Evolutionary conservation across 2,888 invertebrate genomes (phyloP).

Genomic region (Perizoma flavofasciatum): DNA sequence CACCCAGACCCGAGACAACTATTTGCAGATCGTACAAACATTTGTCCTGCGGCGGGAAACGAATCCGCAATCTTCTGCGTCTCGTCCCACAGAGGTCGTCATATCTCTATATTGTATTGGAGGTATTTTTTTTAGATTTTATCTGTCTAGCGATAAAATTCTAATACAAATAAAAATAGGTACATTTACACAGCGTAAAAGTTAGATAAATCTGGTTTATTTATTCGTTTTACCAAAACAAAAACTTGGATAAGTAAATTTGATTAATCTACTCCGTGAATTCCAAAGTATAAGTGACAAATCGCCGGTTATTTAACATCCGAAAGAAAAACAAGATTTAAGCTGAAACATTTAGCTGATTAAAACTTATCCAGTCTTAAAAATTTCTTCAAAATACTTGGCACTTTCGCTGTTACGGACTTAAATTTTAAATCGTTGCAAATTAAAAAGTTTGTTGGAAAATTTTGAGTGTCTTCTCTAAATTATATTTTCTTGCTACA

Average conservation of each 20-base stretch:
- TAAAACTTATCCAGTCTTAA: constrained; percentile 39
- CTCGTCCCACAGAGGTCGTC: too few relatives aligned
- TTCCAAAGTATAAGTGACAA: constrained; percentile 32
- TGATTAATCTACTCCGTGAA: constrained; percentile 17
- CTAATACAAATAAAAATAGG: too few relatives aligned
- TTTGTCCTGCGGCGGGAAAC: too few relatives aligned
- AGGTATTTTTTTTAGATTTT: too few relatives aligned
- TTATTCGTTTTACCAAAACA: neutral
- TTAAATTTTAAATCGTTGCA: constrained; percentile 34
- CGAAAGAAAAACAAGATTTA: constrained; percentile 36
- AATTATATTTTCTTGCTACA: neutral
- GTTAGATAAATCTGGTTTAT: too few relatives aligned
- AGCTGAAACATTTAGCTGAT: constrained; percentile 35
- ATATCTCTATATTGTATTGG: too few relatives aligned
- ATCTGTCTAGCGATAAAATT: too few relatives aligned
- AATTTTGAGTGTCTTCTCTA: constrained; percentile 13
- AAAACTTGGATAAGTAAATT: constrained; percentile 15
- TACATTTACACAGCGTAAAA: too few relatives aligned
- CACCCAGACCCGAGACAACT: too few relatives aligned
- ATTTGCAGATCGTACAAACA: too few relatives aligned
- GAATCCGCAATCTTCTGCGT: too few relatives aligned
- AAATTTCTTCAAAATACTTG: constrained; percentile 36
- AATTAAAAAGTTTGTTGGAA: constrained; percentile 34
- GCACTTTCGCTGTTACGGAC: constrained; percentile 29
- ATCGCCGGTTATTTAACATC: constrained; percentile 40